phyloP scores from a whole-genome alignment of 2,113 vertebrate genomes.

The Engystomops pustulosus region DNA sequence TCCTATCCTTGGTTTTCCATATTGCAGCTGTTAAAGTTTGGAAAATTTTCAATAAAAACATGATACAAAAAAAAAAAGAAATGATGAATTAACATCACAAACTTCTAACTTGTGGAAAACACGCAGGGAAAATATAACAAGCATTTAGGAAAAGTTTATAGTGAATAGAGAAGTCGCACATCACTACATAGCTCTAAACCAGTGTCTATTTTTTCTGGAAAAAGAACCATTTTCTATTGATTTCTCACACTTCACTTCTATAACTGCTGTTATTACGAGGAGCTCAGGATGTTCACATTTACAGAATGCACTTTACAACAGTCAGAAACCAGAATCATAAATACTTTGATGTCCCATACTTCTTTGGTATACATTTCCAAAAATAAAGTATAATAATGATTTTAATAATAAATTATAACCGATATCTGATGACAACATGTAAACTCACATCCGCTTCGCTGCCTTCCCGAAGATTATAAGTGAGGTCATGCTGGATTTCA shows the following conservation, averaged over 20 bases:
- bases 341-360: too few relatives aligned
- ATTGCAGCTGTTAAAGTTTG: too few relatives aligned
- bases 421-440: background rate
- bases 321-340: background rate
- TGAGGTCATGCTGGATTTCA: conserved; percentile 84
- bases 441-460: conserved; percentile 74
- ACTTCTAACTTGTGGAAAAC: too few relatives aligned
- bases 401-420: too few relatives aligned
- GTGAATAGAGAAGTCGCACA: too few relatives aligned
- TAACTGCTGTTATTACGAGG: background rate
- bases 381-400: too few relatives aligned
- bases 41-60: too few relatives aligned
- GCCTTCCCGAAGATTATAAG: conserved; percentile 81
- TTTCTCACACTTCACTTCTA: background rate
- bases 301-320: background rate
- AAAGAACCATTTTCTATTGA: conserved; percentile 4
- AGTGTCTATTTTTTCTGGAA: background rate
- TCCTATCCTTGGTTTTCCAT: too few relatives aligned
- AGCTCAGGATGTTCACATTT: background rate
- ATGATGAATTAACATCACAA: too few relatives aligned
- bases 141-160: too few relatives aligned
- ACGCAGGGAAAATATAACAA: too few relatives aligned
- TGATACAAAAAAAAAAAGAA: too few relatives aligned
- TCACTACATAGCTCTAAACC: background rate
- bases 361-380: background rate